A percentile compares a stretch with the other conserved stretches of the same genome.
Conservation (phyloP, 2,888 invertebrate species). For the Scotopteryx bipunctaria region DNA sequence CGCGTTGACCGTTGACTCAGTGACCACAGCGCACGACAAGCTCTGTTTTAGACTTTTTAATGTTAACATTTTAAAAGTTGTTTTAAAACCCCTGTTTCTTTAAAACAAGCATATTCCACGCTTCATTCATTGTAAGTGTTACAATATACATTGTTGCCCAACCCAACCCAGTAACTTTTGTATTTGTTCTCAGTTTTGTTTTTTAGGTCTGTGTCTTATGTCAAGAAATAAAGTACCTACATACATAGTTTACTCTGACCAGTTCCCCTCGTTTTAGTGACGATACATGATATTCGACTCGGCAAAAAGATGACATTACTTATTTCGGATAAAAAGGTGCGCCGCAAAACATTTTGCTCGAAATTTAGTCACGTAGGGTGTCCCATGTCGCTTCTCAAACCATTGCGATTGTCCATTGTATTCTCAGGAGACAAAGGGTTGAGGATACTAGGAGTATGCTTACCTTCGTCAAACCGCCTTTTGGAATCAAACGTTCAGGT, state of each 20-base stretch:
- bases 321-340: conserved; percentile 65
- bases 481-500: conserved; percentile 70
- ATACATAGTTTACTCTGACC: conserved; percentile 2
- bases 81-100: conserved; percentile 4
- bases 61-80: conserved; percentile 5
- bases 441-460: conserved; percentile 65
- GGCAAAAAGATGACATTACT: conserved; percentile 70
- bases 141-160: too few species aligned
- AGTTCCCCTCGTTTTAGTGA: conserved; percentile 27
- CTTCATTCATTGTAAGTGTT: too few species aligned
- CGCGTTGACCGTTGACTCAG: conserved; percentile 59
- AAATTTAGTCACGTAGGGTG: conserved; percentile 82
- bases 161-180: too few species aligned
- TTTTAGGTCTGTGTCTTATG: not conserved
- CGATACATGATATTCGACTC: conserved; percentile 51
- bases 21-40: conserved; percentile 55
- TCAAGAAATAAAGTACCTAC: not conserved
- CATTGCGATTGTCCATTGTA: conserved; percentile 79
- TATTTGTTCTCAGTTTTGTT: too few species aligned
- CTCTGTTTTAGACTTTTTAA: conserved; percentile 14
- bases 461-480: conserved; percentile 79
- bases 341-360: conserved; percentile 74
- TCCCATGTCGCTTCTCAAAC: conserved; percentile 77
- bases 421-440: conserved; percentile 80
- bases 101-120: not conserved